Conservation (phyloP, 2,888 invertebrate species). For the Dascillus cervinus region DNA sequence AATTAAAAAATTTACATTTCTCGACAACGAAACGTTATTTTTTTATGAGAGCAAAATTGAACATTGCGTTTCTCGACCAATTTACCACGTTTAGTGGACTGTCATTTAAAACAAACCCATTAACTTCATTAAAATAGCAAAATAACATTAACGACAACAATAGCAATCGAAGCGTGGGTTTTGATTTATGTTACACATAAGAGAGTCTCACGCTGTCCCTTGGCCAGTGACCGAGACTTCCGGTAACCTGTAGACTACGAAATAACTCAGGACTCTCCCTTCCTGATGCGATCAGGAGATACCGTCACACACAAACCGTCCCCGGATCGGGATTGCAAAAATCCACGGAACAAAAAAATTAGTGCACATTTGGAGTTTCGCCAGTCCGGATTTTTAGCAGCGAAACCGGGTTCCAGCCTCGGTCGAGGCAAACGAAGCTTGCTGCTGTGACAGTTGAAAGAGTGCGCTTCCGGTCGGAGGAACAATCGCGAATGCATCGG, state of each 20-base stretch:
- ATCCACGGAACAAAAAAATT: no score
- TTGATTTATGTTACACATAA: constrained; percentile 17
- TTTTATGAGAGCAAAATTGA: no score
- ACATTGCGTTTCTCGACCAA: no score
- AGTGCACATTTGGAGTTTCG: no score
- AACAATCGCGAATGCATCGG: constrained; percentile 35
- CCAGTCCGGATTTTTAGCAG: constrained; percentile 1
- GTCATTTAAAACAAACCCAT: no score
- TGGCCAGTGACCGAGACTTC: constrained; percentile 30
- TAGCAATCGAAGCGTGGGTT: constrained; percentile 15
- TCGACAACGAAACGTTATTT: no score
- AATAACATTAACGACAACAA: constrained; percentile 8
- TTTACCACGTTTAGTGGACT: no score
- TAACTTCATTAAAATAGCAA: constrained; percentile 2
- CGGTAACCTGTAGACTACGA: constrained; percentile 25
- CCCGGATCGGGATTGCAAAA: no score
- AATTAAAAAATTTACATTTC: no score
- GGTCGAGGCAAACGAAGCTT: constrained; percentile 17
- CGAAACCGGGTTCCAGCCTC: constrained; percentile 4
- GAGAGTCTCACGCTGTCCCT: constrained; percentile 29
- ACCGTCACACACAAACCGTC: no score
- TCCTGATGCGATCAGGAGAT: constrained; percentile 13
- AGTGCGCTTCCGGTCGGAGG: constrained; percentile 35
- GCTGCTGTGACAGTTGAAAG: constrained; percentile 34
- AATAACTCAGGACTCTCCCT: constrained; percentile 25